Evolutionary conservation across 1,140 invertebrate genomes (phyloP).

Genomic region (Ceratosolen fusciceps): DNA sequence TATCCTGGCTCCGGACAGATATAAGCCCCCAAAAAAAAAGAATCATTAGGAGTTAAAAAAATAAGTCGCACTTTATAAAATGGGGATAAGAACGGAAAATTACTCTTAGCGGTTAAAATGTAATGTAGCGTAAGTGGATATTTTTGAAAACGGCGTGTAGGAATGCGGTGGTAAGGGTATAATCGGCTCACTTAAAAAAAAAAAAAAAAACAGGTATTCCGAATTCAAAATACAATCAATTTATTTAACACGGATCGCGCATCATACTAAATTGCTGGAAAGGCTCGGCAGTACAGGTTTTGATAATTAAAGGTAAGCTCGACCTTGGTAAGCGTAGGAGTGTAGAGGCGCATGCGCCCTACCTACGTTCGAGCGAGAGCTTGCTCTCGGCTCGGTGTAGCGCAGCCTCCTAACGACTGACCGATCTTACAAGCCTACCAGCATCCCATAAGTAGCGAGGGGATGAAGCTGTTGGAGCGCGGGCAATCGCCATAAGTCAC

Average conservation of each 20-base stretch:
- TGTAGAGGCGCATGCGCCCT: neutral
- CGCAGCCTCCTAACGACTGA: neutral
- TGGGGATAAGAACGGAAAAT: too few species aligned
- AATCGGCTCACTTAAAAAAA: too few species aligned
- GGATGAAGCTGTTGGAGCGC: conserved; percentile 44
- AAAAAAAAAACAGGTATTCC: too few species aligned
- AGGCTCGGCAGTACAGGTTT: neutral
- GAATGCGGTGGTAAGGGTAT: too few species aligned
- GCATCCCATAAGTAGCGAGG: conserved; percentile 12
- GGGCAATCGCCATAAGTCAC: conserved; percentile 44
- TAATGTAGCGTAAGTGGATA: too few species aligned
- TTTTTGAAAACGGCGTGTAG: too few species aligned
- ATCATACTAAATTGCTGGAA: neutral
- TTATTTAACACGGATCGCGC: neutral
- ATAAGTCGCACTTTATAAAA: neutral
- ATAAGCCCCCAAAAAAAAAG: neutral
- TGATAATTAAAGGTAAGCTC: neutral
- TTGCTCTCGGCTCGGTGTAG: neutral
- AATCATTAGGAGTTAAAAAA: neutral
- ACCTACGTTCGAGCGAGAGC: neutral
- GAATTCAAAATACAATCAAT: too few species aligned
- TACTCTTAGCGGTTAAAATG: too few species aligned
- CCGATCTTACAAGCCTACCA: conserved; percentile 37
- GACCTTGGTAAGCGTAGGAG: neutral
- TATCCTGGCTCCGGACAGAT: neutral